Conservation (phyloP, 2,113 vertebrate genomes). For the Melanostigma gelatinosum region DNA sequence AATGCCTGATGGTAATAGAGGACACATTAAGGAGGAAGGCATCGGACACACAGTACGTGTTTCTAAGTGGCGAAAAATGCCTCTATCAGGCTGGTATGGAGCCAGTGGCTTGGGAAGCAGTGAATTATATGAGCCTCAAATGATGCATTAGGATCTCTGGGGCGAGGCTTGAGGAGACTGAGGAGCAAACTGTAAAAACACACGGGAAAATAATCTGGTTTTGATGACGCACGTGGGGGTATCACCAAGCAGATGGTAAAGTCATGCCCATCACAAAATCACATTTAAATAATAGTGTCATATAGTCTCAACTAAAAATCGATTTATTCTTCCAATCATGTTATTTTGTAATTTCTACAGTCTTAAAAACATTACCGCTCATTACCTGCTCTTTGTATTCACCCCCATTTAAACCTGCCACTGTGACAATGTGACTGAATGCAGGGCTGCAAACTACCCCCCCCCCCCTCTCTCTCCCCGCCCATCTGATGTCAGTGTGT, state of each 20-base stretch:
- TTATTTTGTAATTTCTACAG: not conserved
- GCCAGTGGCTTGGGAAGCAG: slow-evolving; percentile 70
- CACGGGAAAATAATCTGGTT: slow-evolving; percentile 31
- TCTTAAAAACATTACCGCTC: not conserved
- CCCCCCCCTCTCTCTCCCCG: not conserved
- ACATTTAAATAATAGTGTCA: slow-evolving; percentile 16
- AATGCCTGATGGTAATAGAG: slow-evolving; percentile 96
- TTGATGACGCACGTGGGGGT: slow-evolving; percentile 39
- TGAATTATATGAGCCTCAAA: slow-evolving; percentile 78
- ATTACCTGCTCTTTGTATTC: slow-evolving; percentile 6
- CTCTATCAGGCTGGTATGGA: slow-evolving; percentile 83
- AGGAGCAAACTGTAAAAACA: slow-evolving; percentile 62
- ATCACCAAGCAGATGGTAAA: slow-evolving; percentile 14
- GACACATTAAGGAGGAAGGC: slow-evolving; percentile 93
- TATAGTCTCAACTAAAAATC: not conserved
- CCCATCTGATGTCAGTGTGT: slow-evolving; percentile 60
- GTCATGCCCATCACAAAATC: slow-evolving; percentile 4
- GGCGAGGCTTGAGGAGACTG: slow-evolving; percentile 64
- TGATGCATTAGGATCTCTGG: slow-evolving; percentile 76
- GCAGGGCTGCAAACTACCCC: slow-evolving; percentile 44
- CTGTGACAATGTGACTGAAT: slow-evolving; percentile 43
- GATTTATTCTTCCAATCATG: not conserved
- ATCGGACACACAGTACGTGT: slow-evolving; percentile 90
- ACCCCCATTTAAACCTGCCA: slow-evolving; percentile 20
- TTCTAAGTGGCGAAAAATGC: slow-evolving; percentile 91